Evolutionary conservation across 2,797 vertebrate species (phyloP), one percentile per base, ranked within the genome.

Genomic region (Brotula barbata): DNA sequence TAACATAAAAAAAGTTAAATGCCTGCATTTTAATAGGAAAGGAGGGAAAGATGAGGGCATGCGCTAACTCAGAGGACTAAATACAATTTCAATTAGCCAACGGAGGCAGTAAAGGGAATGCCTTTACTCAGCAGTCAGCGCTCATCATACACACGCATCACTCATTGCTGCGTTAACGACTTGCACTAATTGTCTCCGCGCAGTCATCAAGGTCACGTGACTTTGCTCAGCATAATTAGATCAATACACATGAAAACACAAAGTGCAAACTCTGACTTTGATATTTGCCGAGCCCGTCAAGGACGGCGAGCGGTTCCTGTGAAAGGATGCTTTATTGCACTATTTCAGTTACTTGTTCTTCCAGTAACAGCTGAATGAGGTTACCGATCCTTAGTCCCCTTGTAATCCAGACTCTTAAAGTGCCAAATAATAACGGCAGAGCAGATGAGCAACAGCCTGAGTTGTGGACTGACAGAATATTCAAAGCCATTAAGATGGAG

Each of bases 21-120:
- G 43, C 75, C 76, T 61, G 48, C 47, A 52, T 52, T 64, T 80
- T 72, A 79, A 81, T 64, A 62, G 19, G 57, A 51, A 77, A 17
- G 69, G 73, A 68, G 67, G 71, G 65, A 40, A 73, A 65, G 68
- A 41, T 37, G 50, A 65, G 64, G 71, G 58, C 41, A 37, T 68
- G 16, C 43, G 10, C 67, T 81, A 78, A 71, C 83, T 83, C 55
- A 68, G 45, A 71, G 68, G 63, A 85, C 85, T 85, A 71, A 81
- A 81, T 80, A 80, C 60, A 75, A 77, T 77, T 85, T 84, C 82
- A 75, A 80, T 78, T 83, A 85, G 61, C 50, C 60, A 10, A 58
- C 51, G 28, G 53, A 64, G 55, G 71, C 33, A 8, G 71, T 0
- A 58, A 58, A 68, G 65, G 44, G 62, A 50, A 59, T 22, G 19